Conservation (phyloP, 1,140 invertebrate genomes). For the Solenopsis invicta region DNA sequence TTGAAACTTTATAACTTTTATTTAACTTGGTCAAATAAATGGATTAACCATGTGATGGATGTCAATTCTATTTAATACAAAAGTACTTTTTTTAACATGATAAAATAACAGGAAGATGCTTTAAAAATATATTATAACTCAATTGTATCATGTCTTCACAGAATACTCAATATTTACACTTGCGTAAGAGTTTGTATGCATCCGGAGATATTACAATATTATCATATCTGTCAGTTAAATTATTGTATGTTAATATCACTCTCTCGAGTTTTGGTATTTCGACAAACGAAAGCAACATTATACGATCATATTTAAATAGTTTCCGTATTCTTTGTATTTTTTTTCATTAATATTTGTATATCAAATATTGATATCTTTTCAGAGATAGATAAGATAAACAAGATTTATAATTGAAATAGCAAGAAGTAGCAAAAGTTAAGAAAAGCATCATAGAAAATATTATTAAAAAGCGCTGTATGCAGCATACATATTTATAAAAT, state of each 20-base stretch:
- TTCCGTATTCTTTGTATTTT: background rate
- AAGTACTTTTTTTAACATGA: background rate
- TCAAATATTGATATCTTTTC: background rate
- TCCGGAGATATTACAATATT: background rate
- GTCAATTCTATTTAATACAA: background rate
- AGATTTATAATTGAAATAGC: background rate
- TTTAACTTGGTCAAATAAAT: background rate
- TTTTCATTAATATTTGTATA: background rate
- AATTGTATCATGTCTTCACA: no score
- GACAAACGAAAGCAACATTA: background rate
- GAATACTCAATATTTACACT: background rate
- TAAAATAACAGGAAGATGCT: no score
- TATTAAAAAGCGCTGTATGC: background rate
- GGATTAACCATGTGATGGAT: slow-evolving; percentile 7
- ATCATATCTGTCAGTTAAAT: background rate
- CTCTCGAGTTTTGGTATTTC: background rate
- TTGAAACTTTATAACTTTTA: slow-evolving; percentile 29
- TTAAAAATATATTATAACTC: no score
- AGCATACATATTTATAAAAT: slow-evolving; percentile 4
- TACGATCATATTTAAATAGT: background rate
- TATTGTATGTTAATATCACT: background rate
- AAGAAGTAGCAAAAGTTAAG: no score
- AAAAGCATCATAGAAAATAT: background rate
- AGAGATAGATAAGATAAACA: background rate
- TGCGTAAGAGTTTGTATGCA: background rate